Evolutionary conservation across 2,888 invertebrate species (phyloP).

Genomic region (Cephus sareptanus): DNA sequence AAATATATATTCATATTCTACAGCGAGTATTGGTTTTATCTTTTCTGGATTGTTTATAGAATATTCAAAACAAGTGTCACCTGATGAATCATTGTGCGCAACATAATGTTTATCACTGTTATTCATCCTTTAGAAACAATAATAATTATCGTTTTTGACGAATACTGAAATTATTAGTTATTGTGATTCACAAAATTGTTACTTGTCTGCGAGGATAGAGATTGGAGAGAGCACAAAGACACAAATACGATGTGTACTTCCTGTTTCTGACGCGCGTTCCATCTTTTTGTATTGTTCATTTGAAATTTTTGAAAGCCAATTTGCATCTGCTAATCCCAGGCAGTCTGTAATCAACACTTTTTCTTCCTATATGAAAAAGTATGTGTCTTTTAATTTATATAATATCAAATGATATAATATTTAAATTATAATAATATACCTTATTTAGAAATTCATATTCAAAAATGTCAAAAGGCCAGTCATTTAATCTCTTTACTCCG

Average conservation of each 20-base stretch:
- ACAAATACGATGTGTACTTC: constrained; percentile 6
- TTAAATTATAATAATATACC: constrained; percentile 5
- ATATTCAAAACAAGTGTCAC: constrained; percentile 8
- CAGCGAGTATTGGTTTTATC: constrained; percentile 13
- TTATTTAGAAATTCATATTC: constrained; percentile 22
- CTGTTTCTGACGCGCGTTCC: not conserved
- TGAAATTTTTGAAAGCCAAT: constrained; percentile 19
- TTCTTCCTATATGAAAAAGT: constrained; percentile 15
- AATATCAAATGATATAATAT: not conserved
- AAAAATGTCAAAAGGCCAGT: constrained; percentile 33
- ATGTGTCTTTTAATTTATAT: not conserved
- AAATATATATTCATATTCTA: constrained; percentile 18
- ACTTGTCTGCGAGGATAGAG: constrained; percentile 4
- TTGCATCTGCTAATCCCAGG: constrained; percentile 30
- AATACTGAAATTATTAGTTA: not conserved
- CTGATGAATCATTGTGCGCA: constrained; percentile 5
- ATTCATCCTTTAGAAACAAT: constrained; percentile 1
- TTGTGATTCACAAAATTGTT: not conserved
- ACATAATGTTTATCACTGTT: constrained; percentile 7
- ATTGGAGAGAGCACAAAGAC: constrained; percentile 13
- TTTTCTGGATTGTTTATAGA: constrained; percentile 3
- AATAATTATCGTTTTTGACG: not conserved
- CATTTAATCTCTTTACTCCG: constrained; percentile 22
- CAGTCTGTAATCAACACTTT: constrained; percentile 34
- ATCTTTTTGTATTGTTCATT: not conserved